phyloP scores from a whole-genome alignment of 2,888 invertebrate species.

The Cremastinae sp. region DNA sequence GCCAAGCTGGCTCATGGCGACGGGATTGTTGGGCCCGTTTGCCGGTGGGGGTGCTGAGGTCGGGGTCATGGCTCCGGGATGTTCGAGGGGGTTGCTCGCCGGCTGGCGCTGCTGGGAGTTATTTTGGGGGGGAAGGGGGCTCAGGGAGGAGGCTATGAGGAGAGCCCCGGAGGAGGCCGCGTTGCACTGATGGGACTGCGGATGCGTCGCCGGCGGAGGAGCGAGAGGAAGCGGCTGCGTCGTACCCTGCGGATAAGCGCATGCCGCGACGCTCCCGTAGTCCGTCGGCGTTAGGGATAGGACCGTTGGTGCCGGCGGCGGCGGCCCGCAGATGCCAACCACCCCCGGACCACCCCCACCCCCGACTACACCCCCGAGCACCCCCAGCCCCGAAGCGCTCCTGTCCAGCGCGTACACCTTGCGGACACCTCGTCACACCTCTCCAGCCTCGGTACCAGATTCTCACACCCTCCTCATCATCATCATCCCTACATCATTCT shows the following conservation, averaged over 20 bases:
- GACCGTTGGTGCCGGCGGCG: constrained; percentile 65
- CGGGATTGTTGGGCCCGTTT: constrained; percentile 78
- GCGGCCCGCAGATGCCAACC: constrained; percentile 76
- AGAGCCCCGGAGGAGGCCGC: constrained; percentile 35
- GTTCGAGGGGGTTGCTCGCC: constrained; percentile 59
- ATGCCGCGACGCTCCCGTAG: constrained; percentile 81
- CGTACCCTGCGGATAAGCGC: constrained; percentile 68
- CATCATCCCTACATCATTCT: constrained; percentile 67
- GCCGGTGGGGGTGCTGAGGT: constrained; percentile 76
- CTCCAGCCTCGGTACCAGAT: constrained; percentile 68
- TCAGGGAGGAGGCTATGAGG: constrained; percentile 41
- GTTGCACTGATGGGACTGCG: constrained; percentile 64
- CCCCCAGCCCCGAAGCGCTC: constrained; percentile 78
- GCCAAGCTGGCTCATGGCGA: constrained; percentile 92
- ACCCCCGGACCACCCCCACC: constrained; percentile 70
- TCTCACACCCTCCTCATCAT: constrained; percentile 78
- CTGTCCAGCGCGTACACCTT: constrained; percentile 80
- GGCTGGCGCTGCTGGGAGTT: constrained; percentile 56
- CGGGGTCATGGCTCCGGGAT: constrained; percentile 73
- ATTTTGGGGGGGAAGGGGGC: constrained; percentile 38
- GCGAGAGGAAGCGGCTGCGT: constrained; percentile 77
- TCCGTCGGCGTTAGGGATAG: constrained; percentile 81
- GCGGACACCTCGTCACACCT: constrained; percentile 76
- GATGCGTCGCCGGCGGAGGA: constrained; percentile 81
- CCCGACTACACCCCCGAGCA: constrained; percentile 76